phyloP scores from a whole-genome alignment of 2,113 vertebrate species.

The Ochotona princeps region DNA sequence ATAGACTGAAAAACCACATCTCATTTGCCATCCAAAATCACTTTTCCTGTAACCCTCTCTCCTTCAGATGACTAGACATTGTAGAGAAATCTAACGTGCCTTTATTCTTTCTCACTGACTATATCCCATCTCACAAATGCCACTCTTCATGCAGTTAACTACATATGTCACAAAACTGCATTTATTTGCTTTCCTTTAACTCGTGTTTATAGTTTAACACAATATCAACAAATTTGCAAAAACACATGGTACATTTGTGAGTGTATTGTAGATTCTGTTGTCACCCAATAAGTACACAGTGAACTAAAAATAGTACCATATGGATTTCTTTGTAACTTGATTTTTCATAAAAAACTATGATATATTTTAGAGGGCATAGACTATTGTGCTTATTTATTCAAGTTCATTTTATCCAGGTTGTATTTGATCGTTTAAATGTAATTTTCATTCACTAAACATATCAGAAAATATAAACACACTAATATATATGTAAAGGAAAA shows the following conservation, averaged over 20 bases:
- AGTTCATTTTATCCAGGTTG: not conserved
- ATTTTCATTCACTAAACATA: not conserved
- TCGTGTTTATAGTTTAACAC: not conserved
- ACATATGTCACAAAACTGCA: not conserved
- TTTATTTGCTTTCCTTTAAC: not conserved
- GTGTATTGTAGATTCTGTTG: not conserved
- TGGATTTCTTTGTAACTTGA: not conserved
- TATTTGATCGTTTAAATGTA: conserved; percentile 27
- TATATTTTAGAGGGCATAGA: not conserved
- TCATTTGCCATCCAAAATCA: conserved; percentile 26
- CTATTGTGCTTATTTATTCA: not conserved
- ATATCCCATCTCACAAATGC: not conserved
- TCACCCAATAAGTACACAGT: not conserved
- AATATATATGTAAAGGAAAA: not conserved
- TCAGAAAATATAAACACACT: conserved; percentile 23
- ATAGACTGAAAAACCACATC: conserved; percentile 6
- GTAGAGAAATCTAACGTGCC: not conserved
- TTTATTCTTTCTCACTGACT: not conserved
- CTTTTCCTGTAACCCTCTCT: not conserved
- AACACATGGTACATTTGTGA: not conserved
- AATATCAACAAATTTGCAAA: not conserved
- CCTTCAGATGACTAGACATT: not conserved
- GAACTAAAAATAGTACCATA: not conserved
- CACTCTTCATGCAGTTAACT: not conserved
- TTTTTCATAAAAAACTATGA: not conserved